These are phyloP conservation scores for Syngnathus acus DNA, from an alignment of 2,797 vertebrate genomes.

Conservation along the genomic window DNA sequence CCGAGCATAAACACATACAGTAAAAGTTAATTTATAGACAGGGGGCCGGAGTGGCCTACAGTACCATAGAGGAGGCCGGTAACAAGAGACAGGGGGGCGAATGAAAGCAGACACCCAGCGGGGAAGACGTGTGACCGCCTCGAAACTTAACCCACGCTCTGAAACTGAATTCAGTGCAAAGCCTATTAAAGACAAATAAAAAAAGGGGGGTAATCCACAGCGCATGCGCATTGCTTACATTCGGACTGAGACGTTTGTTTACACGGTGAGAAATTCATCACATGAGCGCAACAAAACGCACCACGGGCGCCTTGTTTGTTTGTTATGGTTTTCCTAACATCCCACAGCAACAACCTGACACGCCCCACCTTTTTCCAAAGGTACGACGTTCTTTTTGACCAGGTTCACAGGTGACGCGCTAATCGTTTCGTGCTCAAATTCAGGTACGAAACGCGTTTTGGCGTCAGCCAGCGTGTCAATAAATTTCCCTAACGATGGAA, in stretches of 20 bases:
- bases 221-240: conserved; percentile 8
- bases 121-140: conserved; percentile 49
- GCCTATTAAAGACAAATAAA: conserved; percentile 18
- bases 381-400: neutral
- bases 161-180: conserved; percentile 35
- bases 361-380: neutral
- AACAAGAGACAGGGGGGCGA: conserved; percentile 57
- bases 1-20: conserved; percentile 35
- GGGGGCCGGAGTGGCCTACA: conserved; percentile 40
- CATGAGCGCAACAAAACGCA: conserved; percentile 12
- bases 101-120: conserved; percentile 58
- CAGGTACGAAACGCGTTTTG: neutral
- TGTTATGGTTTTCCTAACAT: neutral
- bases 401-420: conserved; percentile 6
- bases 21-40: conserved; percentile 21
- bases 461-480: neutral
- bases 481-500: neutral
- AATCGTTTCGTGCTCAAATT: conserved; percentile 1
- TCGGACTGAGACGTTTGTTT: conserved; percentile 23
- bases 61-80: conserved; percentile 27
- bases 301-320: neutral
- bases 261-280: conserved; percentile 46
- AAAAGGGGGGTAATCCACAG: conserved; percentile 2
- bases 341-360: neutral
- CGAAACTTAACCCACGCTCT: conserved; percentile 42